Base-by-base conservation (phyloP, 2,797 vertebrate species). In the Serranus cabrilla region DNA sequence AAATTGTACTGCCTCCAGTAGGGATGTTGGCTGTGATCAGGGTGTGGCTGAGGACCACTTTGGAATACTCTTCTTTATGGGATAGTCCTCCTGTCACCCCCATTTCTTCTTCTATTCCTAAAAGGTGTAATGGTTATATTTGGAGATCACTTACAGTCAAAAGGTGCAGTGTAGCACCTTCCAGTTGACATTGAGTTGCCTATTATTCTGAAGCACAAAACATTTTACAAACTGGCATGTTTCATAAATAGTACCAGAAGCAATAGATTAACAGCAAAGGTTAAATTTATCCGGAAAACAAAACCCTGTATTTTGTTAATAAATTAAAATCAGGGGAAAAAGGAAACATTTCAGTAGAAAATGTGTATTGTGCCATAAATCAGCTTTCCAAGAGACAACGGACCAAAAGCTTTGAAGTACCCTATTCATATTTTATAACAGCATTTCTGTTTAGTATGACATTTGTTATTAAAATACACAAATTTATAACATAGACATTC, bases 401-500 rank as follows among this genome's bases (percentile, higher is more conserved):
- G 84, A 86, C 65, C 65, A 84, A 91, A 91, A 88, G 88, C 78
- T 87, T 77, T 76, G 39, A 92, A 82, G 68, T 71, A 81, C 71
- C 76, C 75, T 85, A 91, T 85, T 90, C 52, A 89, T 86, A 78
- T 87, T 85, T 88, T 79, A 85, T 77, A 81, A 85, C 80, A 77
- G 76, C 55, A 81, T 91, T 80, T 88, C 80, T 87, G 88, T 92
- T 93, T 89, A 91, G 87, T 93, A 83, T 86, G 81, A 88, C 82
- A 87, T 88, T 87, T 93, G 89, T 94, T 93, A 94, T 92, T 94
- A 92, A 94, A 94, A 93, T 93, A 92, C 92, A 93, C 85, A 92
- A 62, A 92, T 85, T 90, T 89, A 76, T 89, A 90, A 93, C 88
- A 91, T 86, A 89, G 88, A 93, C 90, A 92, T 92, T 93, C 82